Percentiles rank a stretch among this genome's conserved stretches.
phyloP scores from a whole-genome alignment of 2,797 vertebrate genomes.

The Ctenochaetus hawaiiensis region DNA sequence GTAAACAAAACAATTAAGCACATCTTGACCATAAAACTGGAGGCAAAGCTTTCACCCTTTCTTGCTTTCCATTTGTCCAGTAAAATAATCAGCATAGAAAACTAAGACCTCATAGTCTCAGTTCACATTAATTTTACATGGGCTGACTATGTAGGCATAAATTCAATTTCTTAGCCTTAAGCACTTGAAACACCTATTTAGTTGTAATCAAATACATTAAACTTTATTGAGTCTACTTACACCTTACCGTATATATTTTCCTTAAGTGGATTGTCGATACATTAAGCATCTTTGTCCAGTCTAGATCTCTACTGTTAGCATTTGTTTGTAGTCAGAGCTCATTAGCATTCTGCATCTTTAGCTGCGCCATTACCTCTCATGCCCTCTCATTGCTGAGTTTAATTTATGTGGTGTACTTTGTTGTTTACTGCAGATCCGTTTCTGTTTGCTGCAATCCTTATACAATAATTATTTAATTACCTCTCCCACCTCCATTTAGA shows the following conservation, averaged over 20 bases:
- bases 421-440: conserved; percentile 42
- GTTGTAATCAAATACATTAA: neutral
- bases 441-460: conserved; percentile 30
- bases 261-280: conserved; percentile 2
- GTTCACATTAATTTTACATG: conserved; percentile 4
- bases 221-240: neutral
- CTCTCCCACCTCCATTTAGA: conserved; percentile 17
- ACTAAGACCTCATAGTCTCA: neutral
- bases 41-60: neutral
- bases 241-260: neutral
- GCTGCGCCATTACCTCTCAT: conserved; percentile 24
- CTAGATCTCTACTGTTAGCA: neutral
- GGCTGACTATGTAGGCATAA: neutral
- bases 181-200: neutral
- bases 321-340: conserved; percentile 23
- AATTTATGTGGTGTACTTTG: conserved; percentile 43
- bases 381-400: conserved; percentile 25
- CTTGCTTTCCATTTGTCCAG: neutral
- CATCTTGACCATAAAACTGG: neutral
- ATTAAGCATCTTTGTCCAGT: neutral
- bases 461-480: conserved; percentile 52
- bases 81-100: neutral
- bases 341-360: conserved; percentile 46
- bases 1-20: neutral
- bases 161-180: neutral